A percentile compares a stretch with the other conserved stretches of the same genome.
phyloP scores from a whole-genome alignment of 2,888 invertebrate species.

The Timema cristinae region DNA sequence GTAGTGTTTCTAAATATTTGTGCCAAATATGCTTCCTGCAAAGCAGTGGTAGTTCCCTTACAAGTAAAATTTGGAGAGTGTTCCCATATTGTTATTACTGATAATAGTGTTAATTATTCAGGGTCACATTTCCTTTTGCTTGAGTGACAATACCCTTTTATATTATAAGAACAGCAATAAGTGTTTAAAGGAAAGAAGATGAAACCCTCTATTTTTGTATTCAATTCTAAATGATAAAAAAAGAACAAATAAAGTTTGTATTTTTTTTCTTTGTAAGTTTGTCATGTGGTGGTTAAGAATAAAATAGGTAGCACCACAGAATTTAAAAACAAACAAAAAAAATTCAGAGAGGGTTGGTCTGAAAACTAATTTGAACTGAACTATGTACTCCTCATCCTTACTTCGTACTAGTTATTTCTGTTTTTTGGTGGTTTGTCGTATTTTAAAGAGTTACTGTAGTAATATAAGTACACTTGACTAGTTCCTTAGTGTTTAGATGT shows the following conservation, averaged over 20 bases:
- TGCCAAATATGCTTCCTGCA: constrained; percentile 26
- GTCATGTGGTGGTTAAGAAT: constrained; percentile 30
- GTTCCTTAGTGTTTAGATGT: constrained; percentile 34
- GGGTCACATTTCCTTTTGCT: constrained; percentile 31
- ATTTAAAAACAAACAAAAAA: constrained; percentile 27
- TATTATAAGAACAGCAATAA: constrained; percentile 48
- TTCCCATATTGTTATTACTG: background rate
- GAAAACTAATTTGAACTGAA: constrained; percentile 30
- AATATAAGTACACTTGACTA: constrained; percentile 35
- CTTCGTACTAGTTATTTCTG: constrained; percentile 35
- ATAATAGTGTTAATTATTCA: constrained; percentile 16
- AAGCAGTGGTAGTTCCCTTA: constrained; percentile 8
- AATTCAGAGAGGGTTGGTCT: constrained; percentile 34
- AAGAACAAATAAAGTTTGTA: constrained; percentile 36
- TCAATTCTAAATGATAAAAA: constrained; percentile 41
- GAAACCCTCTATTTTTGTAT: constrained; percentile 53
- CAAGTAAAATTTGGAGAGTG: background rate
- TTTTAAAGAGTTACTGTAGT: constrained; percentile 30
- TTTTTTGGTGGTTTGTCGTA: constrained; percentile 36
- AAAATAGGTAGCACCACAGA: constrained; percentile 27
- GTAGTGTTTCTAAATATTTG: constrained; percentile 18
- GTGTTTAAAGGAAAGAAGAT: constrained; percentile 45
- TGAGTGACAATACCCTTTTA: constrained; percentile 41
- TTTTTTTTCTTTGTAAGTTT: constrained; percentile 35
- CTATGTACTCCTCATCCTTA: constrained; percentile 33